Evolutionary conservation across 1,140 invertebrate genomes (phyloP), one percentile per base, ranked within the genome.

Genomic region (Drosophila repletoides): DNA sequence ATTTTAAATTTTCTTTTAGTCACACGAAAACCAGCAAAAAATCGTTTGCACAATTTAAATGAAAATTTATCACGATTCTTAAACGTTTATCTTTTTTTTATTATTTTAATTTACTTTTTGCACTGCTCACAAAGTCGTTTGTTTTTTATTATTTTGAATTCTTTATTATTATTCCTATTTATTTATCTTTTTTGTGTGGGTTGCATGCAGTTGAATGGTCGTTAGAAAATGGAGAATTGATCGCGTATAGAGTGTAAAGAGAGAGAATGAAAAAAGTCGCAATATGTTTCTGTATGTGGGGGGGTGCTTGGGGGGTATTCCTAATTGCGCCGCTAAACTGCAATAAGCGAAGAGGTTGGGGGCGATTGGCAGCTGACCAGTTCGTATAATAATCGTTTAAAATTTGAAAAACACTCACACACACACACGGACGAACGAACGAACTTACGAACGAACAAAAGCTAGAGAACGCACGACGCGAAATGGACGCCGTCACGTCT

Each of bases 31-130:
- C 53, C 28, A 58, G 33, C 43, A 75, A 66, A 74, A 80, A 68
- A 70, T 71, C 71, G 73, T 84, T 83, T 83, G 79, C 77, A 79
- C 77, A 83, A 83, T 83, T 84, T 74, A 67, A 60, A 52, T 74
- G 38, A 73, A 84, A 70, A 84, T 83, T 83, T 66, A 83, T 83
- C 77, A 83, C 79, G 77, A 83, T 84, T 83, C 74, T 53, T 61
- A 55, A 51, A n/a, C 55, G 34, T 36, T 55, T 55, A 48, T 58
- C 38, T 60, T 45, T 49, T 6, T 38, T 21, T 48, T 36, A 48
- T 6, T 28, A 40, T 65, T 49, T 38, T 36, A 9, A 9, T 65
- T 56, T 53, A 53, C 64, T 75, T 67, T 83, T 77, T 70, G 73
- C 59, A 68, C 29, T 61, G 58, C 48, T 22, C 65, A 68, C 58